phyloP scores from a whole-genome alignment of 2,113 vertebrate genomes.

The Arizona elegans region DNA sequence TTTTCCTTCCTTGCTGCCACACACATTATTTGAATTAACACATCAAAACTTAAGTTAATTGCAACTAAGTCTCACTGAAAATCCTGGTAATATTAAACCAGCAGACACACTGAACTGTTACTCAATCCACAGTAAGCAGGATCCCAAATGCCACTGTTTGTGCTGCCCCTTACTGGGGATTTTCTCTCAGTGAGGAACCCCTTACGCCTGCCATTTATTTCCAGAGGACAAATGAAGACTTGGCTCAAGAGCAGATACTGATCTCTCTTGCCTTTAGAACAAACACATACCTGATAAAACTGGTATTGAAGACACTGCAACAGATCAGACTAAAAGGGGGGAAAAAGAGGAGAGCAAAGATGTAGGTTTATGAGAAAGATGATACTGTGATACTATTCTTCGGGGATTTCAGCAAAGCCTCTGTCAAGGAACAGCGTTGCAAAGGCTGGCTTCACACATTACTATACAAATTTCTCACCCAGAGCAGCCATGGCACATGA shows the following conservation, averaged over 20 bases:
- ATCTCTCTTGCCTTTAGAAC: background rate
- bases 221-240: background rate
- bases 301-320: constrained; percentile 74
- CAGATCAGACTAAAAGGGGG: constrained; percentile 64
- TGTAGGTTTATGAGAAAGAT: constrained; percentile 10
- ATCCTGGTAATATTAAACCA: background rate
- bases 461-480: background rate
- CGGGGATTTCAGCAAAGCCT: background rate
- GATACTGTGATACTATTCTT: background rate
- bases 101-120: background rate
- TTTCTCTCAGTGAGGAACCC: background rate
- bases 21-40: background rate
- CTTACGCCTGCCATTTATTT: background rate
- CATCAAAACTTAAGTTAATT: background rate
- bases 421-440: background rate
- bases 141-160: background rate
- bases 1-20: background rate
- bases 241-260: background rate
- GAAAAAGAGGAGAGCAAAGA: constrained; percentile 25
- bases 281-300: constrained; percentile 70
- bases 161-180: background rate
- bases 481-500: background rate
- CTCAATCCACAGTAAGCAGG: background rate
- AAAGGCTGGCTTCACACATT: background rate
- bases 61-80: background rate